phyloP scores from a whole-genome alignment of 2,797 vertebrate genomes.

The Lycodopsis pacificus region DNA sequence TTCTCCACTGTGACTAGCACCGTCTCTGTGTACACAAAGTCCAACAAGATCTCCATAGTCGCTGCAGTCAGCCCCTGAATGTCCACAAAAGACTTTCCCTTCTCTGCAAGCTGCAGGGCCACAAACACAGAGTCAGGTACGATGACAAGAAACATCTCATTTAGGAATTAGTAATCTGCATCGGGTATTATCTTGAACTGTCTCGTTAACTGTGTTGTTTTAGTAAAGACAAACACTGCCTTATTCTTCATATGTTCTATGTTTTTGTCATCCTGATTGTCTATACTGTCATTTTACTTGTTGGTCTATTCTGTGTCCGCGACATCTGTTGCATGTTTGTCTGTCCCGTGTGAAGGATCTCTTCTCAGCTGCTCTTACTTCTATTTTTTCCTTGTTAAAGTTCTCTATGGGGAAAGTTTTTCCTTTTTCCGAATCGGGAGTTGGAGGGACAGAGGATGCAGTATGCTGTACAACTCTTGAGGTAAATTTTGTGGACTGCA shows the following conservation, averaged over 20 bases:
- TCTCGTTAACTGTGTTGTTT: constrained; percentile 8
- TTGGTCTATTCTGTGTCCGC: background rate
- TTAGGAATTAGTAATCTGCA: background rate
- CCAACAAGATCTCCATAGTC: constrained; percentile 98
- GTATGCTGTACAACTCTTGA: background rate
- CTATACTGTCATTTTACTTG: background rate
- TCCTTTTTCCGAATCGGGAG: background rate
- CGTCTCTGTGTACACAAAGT: constrained; percentile 98
- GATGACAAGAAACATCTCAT: constrained; percentile 8
- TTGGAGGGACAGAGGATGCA: background rate
- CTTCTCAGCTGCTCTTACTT: background rate
- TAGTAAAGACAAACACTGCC: constrained; percentile 8
- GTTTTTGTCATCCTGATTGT: background rate
- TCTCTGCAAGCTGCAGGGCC: constrained; percentile 91
- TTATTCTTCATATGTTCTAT: background rate
- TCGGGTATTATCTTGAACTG: background rate
- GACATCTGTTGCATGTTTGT: background rate
- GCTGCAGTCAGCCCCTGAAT: constrained; percentile 96
- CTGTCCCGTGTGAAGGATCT: background rate
- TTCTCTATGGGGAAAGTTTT: background rate
- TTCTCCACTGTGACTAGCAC: constrained; percentile 98
- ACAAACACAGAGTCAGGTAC: constrained; percentile 37
- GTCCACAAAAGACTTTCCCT: constrained; percentile 97
- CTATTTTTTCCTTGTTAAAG: background rate
- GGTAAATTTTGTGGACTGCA: background rate